Evolutionary conservation across 2,113 vertebrate species (phyloP), one percentile per base, ranked within the genome.

Genomic region (Cariama cristata): DNA sequence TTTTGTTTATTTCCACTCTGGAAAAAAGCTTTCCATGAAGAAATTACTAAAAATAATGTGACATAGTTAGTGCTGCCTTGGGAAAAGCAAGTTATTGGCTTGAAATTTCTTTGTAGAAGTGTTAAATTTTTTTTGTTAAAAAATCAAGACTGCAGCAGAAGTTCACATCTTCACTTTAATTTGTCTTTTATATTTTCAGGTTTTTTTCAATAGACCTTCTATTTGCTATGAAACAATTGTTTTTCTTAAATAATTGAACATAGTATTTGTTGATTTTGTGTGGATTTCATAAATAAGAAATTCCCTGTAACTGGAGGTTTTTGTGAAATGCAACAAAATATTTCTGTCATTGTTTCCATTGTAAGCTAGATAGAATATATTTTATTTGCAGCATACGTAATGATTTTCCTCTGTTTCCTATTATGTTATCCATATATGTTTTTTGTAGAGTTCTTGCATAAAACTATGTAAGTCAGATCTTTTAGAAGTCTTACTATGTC

Each of bases 101-200:
- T 95, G 42, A 88, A 96, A 93, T 94, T 6, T 75, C 88, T 90
- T 89, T 90, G 53, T 59, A 90, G 83, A 52, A 71, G 7, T 11
- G 4, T 11, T 72, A 92, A 66, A 38, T 38, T 44, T 44, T 44
- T 44, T 44, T 44, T 47, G 47, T 64, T 93, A 82, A 66, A 76
- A 86, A 90, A 79, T 64, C 56, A 83, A 95, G 27, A 59, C 38
- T 91, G 81, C 14, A 91, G 77, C 55, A 91, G 58, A 63, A 55
- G 93, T 79, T 90, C 11, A 27, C 68, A 18, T 95, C 30, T 74
- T 88, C n/a, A 7, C 40, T 86, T 73, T 62, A 47, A 55, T 69
- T 53, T 66, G 12, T 23, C 40, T 90, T 60, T 55, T 68, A 12
- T 55, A 35, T 50, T 59, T 77, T 50, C 8, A 2, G 0, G 28